phyloP scores from a whole-genome alignment of 1,140 invertebrate genomes.

The Cyphomyrmex costatus region DNA sequence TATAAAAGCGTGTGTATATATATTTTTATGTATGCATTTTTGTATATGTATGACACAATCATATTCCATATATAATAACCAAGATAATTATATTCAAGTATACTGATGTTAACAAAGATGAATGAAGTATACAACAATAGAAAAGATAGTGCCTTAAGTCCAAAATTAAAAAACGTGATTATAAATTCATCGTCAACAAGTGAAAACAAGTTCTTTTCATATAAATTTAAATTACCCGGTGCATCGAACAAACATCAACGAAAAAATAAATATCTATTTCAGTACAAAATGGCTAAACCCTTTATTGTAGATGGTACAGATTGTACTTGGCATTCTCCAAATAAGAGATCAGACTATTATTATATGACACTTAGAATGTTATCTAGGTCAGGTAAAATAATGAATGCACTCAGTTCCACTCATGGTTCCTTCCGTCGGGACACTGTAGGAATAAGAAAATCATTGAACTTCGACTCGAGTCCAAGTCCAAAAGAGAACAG shows the following conservation, averaged over 20 bases:
- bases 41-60: slow-evolving; percentile 24
- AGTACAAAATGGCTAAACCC: slow-evolving; percentile 77
- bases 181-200: slow-evolving; percentile 72
- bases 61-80: slow-evolving; percentile 13
- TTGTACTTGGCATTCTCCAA: slow-evolving; percentile 67
- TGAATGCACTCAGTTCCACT: slow-evolving; percentile 80
- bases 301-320: slow-evolving; percentile 77
- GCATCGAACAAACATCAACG: slow-evolving; percentile 71
- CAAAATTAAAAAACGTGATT: slow-evolving; percentile 67
- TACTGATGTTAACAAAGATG: slow-evolving; percentile 53
- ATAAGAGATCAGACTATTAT: slow-evolving; percentile 62
- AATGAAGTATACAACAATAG: slow-evolving; percentile 24
- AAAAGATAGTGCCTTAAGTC: slow-evolving; percentile 69
- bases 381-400: slow-evolving; percentile 82
- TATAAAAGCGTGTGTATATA: neutral
- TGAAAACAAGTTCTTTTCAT: slow-evolving; percentile 68
- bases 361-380: slow-evolving; percentile 54
- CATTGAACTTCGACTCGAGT: slow-evolving; percentile 79
- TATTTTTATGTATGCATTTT: neutral
- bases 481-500: slow-evolving; percentile 71
- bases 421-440: slow-evolving; percentile 68
- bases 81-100: slow-evolving; percentile 64
- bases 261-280: slow-evolving; percentile 68
- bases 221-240: slow-evolving; percentile 70
- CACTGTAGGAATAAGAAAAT: slow-evolving; percentile 79